These are phyloP conservation scores for Dromococcyx pavoninus DNA, from an alignment of 2,797 vertebrate genomes.

Conservation along the genomic window DNA sequence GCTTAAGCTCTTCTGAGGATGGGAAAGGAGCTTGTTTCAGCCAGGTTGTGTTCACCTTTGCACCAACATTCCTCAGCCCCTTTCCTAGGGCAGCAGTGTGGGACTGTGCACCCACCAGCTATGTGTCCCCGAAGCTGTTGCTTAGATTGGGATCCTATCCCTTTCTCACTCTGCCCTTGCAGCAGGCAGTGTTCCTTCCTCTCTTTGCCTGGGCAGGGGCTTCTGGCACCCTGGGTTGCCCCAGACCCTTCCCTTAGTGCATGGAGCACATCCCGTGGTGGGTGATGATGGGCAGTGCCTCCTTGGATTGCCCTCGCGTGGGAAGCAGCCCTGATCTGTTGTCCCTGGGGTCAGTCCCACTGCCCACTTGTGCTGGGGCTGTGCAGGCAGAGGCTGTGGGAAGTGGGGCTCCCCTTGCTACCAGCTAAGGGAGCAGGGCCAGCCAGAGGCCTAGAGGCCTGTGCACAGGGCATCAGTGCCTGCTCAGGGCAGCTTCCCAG, in stretches of 20 bases:
- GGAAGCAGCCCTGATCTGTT: accelerated
- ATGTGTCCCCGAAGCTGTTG: accelerated
- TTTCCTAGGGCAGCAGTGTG: background rate
- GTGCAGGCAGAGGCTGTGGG: background rate
- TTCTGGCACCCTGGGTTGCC: background rate
- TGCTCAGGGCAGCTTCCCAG: accelerated
- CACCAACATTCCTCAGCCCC: accelerated
- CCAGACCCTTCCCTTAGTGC: accelerated
- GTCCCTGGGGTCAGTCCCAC: background rate
- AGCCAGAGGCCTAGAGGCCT: too few species aligned
- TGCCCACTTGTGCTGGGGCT: too few species aligned
- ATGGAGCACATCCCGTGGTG: accelerated
- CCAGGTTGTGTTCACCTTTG: accelerated
- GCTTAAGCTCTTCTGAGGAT: background rate
- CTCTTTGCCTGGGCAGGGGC: background rate
- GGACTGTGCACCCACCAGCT: too few species aligned
- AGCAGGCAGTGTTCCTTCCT: background rate
- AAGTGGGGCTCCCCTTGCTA: accelerated
- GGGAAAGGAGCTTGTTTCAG: background rate
- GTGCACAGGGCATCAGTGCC: accelerated
- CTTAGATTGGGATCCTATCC: accelerated
- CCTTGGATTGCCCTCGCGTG: accelerated
- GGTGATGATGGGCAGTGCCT: background rate
- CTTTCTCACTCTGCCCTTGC: background rate
- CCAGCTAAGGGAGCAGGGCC: too few species aligned